phyloP scores from a whole-genome alignment of 2,888 invertebrate genomes.

The Thereva unica region DNA sequence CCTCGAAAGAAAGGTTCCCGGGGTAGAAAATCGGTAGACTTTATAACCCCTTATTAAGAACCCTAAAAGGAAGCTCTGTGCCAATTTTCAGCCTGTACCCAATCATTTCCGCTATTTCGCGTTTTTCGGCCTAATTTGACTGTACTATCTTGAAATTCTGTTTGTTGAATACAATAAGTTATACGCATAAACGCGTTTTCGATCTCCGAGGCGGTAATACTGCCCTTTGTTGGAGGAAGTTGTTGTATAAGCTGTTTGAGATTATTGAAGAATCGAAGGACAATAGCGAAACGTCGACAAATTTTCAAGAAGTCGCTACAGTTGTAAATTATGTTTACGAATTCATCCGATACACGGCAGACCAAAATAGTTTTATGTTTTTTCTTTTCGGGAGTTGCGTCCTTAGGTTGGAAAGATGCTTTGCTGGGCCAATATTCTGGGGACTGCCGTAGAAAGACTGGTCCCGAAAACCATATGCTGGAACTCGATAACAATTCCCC shows the following conservation, averaged over 20 bases:
- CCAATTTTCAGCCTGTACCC: too few species aligned
- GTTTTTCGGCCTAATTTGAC: too few species aligned
- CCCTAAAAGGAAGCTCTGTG: too few species aligned
- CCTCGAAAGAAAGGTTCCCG: too few species aligned
- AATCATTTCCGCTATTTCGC: too few species aligned
- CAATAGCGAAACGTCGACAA: neutral
- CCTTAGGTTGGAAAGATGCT: neutral
- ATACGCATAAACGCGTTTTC: neutral
- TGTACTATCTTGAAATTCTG: too few species aligned
- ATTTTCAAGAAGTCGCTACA: neutral
- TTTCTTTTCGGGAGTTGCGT: conserved; percentile 2
- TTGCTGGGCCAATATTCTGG: neutral
- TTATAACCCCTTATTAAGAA: too few species aligned
- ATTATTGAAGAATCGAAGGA: neutral
- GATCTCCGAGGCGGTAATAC: neutral
- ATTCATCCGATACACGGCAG: neutral
- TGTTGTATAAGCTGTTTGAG: neutral
- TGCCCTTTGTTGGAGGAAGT: neutral
- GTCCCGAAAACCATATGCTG: conserved; percentile 12
- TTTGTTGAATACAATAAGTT: conserved; percentile 3
- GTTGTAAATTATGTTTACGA: neutral
- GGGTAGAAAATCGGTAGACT: too few species aligned
- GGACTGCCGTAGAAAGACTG: neutral
- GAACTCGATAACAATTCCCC: too few species aligned
- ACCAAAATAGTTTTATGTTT: neutral